These are phyloP conservation scores for Choristoneura fumiferana DNA, from an alignment of 1,140 invertebrate species.

Conservation along the genomic window DNA sequence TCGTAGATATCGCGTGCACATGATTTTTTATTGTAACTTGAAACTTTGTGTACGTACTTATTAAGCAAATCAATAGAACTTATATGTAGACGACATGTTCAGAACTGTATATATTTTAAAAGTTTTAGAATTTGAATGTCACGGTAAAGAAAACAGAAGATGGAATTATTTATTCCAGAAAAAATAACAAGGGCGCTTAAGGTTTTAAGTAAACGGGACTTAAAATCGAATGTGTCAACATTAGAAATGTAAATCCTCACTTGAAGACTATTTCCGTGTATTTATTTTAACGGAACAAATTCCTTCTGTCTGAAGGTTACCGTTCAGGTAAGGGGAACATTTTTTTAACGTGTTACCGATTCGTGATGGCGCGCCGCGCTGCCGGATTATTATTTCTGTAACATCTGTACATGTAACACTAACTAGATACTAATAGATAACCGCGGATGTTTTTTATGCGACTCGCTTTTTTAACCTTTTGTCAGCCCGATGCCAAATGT, in stretches of 20 bases:
- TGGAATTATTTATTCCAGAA: no score
- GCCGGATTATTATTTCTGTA: conserved; percentile 70
- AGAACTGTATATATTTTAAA: no score
- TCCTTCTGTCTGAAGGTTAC: conserved; percentile 47
- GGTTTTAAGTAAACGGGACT: neutral
- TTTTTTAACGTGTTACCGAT: conserved; percentile 36
- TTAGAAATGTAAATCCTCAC: conserved; percentile 23
- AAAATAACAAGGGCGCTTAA: neutral
- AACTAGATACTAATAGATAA: conserved; percentile 78
- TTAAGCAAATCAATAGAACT: neutral
- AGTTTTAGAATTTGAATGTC: no score
- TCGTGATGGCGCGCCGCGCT: conserved; percentile 44
- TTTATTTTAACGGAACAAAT: conserved; percentile 67
- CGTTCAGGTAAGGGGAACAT: conserved; percentile 61
- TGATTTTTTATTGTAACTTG: conserved; percentile 11
- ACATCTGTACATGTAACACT: conserved; percentile 74
- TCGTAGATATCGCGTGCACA: conserved; percentile 27
- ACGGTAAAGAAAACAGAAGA: no score
- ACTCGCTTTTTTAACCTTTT: conserved; percentile 68
- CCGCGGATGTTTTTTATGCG: conserved; percentile 75
- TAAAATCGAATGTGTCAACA: conserved; percentile 9
- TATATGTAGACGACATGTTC: no score
- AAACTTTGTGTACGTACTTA: conserved; percentile 3
- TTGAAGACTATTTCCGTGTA: conserved; percentile 38
- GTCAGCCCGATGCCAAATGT: conserved; percentile 64